phyloP scores from a whole-genome alignment of 1,140 invertebrate species.

The Thaumetopoea pityocampa region DNA sequence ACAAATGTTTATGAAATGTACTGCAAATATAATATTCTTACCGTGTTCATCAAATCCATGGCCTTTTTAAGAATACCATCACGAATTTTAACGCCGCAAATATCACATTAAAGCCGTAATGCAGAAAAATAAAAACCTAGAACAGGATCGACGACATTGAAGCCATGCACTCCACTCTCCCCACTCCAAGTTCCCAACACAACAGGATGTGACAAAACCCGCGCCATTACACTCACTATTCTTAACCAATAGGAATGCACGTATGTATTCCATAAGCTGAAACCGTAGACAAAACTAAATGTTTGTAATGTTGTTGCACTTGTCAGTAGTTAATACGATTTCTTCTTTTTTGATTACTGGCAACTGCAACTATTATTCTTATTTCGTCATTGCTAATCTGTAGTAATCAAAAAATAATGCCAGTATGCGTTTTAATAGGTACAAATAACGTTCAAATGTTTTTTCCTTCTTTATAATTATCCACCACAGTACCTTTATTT shows the following conservation, averaged over 20 bases:
- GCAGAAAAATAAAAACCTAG: constrained; percentile 57
- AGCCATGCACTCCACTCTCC: constrained; percentile 72
- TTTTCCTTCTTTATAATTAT: no score
- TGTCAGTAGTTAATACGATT: constrained; percentile 16
- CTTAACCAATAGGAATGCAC: constrained; percentile 42
- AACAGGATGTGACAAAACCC: constrained; percentile 74
- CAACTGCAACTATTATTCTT: background rate
- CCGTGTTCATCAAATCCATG: constrained; percentile 76
- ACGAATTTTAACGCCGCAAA: constrained; percentile 66
- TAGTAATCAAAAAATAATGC: no score
- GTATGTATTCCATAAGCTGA: constrained; percentile 25
- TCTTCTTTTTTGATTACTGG: background rate
- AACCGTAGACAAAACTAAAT: constrained; percentile 27
- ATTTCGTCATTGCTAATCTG: background rate
- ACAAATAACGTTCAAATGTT: no score
- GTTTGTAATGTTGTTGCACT: constrained; percentile 28
- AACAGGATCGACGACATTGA: constrained; percentile 68
- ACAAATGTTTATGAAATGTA: constrained; percentile 56
- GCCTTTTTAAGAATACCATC: constrained; percentile 74
- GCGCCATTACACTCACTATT: constrained; percentile 60
- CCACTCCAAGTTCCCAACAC: no score
- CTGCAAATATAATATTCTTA: constrained; percentile 57
- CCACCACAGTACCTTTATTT: no score
- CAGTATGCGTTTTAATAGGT: no score
- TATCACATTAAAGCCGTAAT: constrained; percentile 62